phyloP scores from a whole-genome alignment of 2,888 invertebrate species.

The Seladonia tumulorum region DNA sequence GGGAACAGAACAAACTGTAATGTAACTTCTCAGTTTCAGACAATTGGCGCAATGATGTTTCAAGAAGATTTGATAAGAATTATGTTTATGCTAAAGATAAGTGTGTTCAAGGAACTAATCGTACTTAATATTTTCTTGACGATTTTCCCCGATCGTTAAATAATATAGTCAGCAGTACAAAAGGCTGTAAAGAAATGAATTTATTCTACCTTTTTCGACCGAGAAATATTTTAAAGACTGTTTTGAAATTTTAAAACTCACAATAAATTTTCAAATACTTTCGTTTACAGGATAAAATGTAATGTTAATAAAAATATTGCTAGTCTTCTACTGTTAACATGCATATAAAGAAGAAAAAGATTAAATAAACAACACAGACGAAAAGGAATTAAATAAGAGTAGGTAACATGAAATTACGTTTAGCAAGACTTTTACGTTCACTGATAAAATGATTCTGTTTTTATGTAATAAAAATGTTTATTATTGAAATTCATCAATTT shows the following conservation, averaged over 20 bases:
- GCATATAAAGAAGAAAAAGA: constrained; percentile 18
- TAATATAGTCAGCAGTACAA: constrained; percentile 12
- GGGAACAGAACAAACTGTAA: neutral
- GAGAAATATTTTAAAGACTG: neutral
- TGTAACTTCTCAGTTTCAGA: neutral
- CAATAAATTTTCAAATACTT: neutral
- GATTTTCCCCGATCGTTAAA: neutral
- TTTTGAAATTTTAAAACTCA: neutral
- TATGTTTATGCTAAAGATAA: neutral
- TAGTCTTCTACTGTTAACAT: constrained; percentile 43
- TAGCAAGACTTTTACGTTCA: neutral
- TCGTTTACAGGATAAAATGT: constrained; percentile 8
- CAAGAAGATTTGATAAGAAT: neutral
- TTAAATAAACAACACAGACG: neutral
- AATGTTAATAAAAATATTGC: constrained; percentile 20
- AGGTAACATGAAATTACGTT: neutral
- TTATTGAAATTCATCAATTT: constrained; percentile 12
- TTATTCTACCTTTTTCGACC: neutral
- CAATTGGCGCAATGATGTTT: neutral
- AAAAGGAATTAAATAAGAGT: constrained; percentile 13
- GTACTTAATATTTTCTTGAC: neutral
- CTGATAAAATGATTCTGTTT: constrained; percentile 23
- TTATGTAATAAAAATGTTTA: constrained; percentile 19
- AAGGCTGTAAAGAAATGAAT: constrained; percentile 8
- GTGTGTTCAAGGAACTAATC: neutral